Evolutionary conservation across 64 coral and sea anemone genomes (phyloP), one percentile per base, ranked within the genome.

Genomic region (Pocillopora verrucosa): DNA sequence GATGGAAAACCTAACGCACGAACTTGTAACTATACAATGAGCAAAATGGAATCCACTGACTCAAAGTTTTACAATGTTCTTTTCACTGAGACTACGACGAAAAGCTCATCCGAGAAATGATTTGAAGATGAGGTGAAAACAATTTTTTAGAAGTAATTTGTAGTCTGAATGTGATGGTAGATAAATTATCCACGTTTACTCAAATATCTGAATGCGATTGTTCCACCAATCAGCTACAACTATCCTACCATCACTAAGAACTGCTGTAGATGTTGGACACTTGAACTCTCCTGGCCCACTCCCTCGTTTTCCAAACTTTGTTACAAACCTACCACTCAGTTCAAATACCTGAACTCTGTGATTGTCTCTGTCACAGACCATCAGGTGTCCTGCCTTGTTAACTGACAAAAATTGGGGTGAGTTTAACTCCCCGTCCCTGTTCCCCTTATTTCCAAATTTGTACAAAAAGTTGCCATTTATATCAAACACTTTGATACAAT

Each of bases 351-450:
- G 67, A 70, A 70, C 20, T 70, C n/a, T 70, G 67, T n/a, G 67
- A 70, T 70, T 70, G 6, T 0, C 3, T 70, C 1, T 10, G 11
- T 70, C 67, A 70, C 67, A 70, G 67, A 70, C n/a, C 67, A n/a
- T 70, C 67, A 70, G 67, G 67, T 70, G n/a, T 30, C n/a, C 67
- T 70, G 67, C 67, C n/a, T 70, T 70, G 67, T 26, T 70, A 70
- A 70, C 67, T 6, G 67, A 70, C 19, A 70, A 70, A 24, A 5
- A 70, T n/a, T 1, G n/a, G 10, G 67, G 67, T 4, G 0, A 20
- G 25, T 70, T 70, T 19, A 70, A 70, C 67, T 70, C 20, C 67
- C 67, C 67, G 10, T 70, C 67, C 67, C 67, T 10, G 20, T 70
- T 10, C 2, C 67, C 67, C 67, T 30, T 1, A 20, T n/a, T n/a